These are phyloP conservation scores for Volucella zonaria DNA, from an alignment of 2,888 invertebrate genomes.

Conservation along the genomic window DNA sequence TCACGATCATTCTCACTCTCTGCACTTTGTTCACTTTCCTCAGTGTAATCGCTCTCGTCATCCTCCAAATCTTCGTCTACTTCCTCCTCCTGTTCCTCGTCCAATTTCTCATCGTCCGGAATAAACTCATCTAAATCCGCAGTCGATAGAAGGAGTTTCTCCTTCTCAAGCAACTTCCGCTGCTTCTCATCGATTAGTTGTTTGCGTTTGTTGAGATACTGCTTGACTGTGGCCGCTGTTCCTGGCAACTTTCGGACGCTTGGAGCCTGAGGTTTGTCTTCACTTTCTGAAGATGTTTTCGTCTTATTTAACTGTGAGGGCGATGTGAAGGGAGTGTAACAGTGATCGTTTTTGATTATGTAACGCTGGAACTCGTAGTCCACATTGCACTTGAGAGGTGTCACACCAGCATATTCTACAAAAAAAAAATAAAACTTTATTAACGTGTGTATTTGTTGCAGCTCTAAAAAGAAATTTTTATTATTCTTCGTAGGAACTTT, in stretches of 20 bases:
- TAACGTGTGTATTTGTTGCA: not conserved
- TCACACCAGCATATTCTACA: slow-evolving; percentile 80
- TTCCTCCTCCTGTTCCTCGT: slow-evolving; percentile 71
- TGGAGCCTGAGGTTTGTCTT: slow-evolving; percentile 75
- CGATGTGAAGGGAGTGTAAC: slow-evolving; percentile 89
- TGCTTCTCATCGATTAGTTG: slow-evolving; percentile 51
- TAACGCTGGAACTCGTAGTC: slow-evolving; percentile 80
- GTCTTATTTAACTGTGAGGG: slow-evolving; percentile 84
- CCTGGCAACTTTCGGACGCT: slow-evolving; percentile 77
- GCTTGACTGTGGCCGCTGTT: slow-evolving; percentile 72
- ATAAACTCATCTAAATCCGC: slow-evolving; percentile 22
- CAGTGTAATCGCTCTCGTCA: slow-evolving; percentile 83
- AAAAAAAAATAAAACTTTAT: slow-evolving; percentile 26
- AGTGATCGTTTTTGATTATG: slow-evolving; percentile 90
- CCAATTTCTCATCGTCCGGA: slow-evolving; percentile 65
- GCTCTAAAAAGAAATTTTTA: not conserved
- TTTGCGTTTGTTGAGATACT: slow-evolving; percentile 76
- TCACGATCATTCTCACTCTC: slow-evolving; percentile 84
- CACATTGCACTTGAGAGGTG: slow-evolving; percentile 79
- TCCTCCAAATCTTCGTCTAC: slow-evolving; percentile 82
- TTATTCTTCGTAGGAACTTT: too few species aligned
- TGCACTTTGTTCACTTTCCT: slow-evolving; percentile 82
- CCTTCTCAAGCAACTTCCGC: slow-evolving; percentile 74
- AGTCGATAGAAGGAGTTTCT: slow-evolving; percentile 3
- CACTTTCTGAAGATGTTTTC: slow-evolving; percentile 76